These are phyloP conservation scores for Abrostola triplasia DNA, from an alignment of 2,888 invertebrate genomes.

Conservation along the genomic window DNA sequence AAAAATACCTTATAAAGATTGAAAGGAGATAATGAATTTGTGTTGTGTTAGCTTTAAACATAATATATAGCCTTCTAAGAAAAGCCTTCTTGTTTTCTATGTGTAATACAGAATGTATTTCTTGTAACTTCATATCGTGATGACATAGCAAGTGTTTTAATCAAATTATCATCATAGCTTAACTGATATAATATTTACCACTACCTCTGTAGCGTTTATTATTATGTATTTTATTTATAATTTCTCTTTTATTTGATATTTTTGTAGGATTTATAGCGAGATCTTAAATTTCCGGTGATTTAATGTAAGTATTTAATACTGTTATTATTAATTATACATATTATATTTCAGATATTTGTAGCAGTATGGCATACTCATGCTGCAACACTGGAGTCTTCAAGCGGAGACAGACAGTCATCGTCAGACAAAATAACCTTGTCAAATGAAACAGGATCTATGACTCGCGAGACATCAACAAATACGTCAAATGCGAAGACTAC, in stretches of 20 bases:
- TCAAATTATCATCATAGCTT: no score
- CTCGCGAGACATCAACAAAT: slow-evolving; percentile 19
- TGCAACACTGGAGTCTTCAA: slow-evolving; percentile 23
- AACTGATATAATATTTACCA: no score
- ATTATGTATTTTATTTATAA: neutral
- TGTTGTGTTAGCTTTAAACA: no score
- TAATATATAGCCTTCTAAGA: no score
- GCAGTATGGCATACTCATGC: slow-evolving; percentile 35
- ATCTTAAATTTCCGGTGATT: no score
- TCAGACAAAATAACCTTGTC: slow-evolving; percentile 26
- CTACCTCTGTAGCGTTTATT: neutral
- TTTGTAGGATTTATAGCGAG: no score
- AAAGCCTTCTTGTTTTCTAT: no score
- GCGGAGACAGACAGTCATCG: slow-evolving; percentile 25
- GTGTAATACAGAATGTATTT: no score
- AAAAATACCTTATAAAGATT: no score
- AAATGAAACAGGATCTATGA: slow-evolving; percentile 37
- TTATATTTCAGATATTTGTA: slow-evolving; percentile 37
- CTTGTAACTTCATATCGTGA: no score
- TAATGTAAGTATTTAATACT: neutral
- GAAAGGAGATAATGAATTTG: no score
- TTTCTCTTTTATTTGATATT: neutral
- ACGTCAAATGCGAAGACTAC: slow-evolving; percentile 16
- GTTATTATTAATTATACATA: neutral
- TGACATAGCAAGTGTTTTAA: no score